A percentile compares a stretch with the other conserved stretches of the same genome.
phyloP scores from a whole-genome alignment of 2,888 invertebrate species.

The Spilosoma lubricipeda region DNA sequence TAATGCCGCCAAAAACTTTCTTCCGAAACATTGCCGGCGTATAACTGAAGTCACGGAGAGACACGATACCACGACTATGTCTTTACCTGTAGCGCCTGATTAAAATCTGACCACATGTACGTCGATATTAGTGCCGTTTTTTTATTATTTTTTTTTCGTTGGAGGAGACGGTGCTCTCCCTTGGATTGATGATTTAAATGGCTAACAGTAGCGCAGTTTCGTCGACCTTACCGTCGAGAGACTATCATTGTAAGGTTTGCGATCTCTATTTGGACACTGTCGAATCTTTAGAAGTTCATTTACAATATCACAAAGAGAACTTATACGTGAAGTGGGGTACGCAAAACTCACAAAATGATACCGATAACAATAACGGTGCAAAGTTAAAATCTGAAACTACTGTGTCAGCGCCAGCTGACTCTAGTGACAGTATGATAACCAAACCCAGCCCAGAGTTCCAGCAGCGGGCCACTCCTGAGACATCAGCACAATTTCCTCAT shows the following conservation, averaged over 20 bases:
- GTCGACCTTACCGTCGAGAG: conserved; percentile 86
- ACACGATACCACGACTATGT: conserved; percentile 71
- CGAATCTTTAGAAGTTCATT: conserved; percentile 92
- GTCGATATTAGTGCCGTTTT: conserved; percentile 76
- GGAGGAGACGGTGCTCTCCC: conserved; percentile 82
- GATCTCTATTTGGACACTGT: conserved; percentile 91
- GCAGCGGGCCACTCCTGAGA: conserved; percentile 86
- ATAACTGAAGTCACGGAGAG: conserved; percentile 69
- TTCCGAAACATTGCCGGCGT: conserved; percentile 75
- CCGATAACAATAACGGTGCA: conserved; percentile 88
- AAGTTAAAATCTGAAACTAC: conserved; percentile 87
- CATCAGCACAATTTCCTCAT: conserved; percentile 86
- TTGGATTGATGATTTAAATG: conserved; percentile 84
- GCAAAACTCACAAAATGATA: conserved; percentile 85
- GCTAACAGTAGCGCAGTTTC: conserved; percentile 84
- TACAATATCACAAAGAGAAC: conserved; percentile 93
- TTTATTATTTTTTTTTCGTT: conserved; percentile 84
- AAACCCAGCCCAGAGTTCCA: conserved; percentile 87
- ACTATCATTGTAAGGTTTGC: conserved; percentile 91
- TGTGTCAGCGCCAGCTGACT: conserved; percentile 91
- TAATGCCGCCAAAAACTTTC: conserved; percentile 85
- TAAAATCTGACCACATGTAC: conserved; percentile 78
- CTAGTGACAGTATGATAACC: conserved; percentile 89
- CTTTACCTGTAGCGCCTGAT: conserved; percentile 78
- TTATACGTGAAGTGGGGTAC: conserved; percentile 91